Percentiles rank a stretch among this genome's conserved stretches.
Evolutionary conservation across 2,113 vertebrate species (phyloP).

Genomic region (Aix galericulata): DNA sequence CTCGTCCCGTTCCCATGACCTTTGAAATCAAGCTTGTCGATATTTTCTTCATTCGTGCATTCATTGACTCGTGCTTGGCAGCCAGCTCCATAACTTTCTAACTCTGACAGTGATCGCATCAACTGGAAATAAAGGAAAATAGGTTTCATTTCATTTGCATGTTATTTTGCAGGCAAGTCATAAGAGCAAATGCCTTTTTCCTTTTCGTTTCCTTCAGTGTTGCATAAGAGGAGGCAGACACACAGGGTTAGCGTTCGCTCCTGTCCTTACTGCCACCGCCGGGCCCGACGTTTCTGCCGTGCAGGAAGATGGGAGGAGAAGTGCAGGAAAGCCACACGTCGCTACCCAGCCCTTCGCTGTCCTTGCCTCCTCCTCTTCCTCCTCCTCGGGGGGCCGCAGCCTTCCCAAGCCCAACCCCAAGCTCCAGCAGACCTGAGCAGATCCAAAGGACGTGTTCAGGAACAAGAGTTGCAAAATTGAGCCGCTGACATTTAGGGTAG

Average conservation of each 20-base stretch:
- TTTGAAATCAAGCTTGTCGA: not conserved
- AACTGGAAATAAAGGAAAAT: not conserved
- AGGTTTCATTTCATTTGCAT: not conserved
- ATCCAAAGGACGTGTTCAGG: not conserved
- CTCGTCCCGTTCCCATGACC: not conserved
- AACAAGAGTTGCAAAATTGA: not conserved
- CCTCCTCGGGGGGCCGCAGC: not conserved
- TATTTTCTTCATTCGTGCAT: constrained; percentile 4
- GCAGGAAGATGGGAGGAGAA: not conserved
- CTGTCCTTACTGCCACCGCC: not conserved
- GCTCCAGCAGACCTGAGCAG: not conserved
- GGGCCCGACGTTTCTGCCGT: not conserved
- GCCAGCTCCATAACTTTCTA: not conserved
- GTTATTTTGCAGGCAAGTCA: not conserved
- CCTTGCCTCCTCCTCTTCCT: not conserved
- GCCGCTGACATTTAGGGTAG: not conserved
- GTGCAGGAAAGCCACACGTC: not conserved
- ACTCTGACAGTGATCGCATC: not conserved
- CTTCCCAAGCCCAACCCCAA: not conserved
- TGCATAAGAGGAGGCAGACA: not conserved
- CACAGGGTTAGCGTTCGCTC: not conserved
- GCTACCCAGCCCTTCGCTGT: not conserved
- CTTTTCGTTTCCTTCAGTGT: not conserved
- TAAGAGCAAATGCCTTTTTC: not conserved
- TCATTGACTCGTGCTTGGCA: not conserved